A percentile compares a stretch with the other conserved stretches of the same genome.
phyloP scores from a whole-genome alignment of 2,888 invertebrate genomes.

The Epistrophe grossulariae region DNA sequence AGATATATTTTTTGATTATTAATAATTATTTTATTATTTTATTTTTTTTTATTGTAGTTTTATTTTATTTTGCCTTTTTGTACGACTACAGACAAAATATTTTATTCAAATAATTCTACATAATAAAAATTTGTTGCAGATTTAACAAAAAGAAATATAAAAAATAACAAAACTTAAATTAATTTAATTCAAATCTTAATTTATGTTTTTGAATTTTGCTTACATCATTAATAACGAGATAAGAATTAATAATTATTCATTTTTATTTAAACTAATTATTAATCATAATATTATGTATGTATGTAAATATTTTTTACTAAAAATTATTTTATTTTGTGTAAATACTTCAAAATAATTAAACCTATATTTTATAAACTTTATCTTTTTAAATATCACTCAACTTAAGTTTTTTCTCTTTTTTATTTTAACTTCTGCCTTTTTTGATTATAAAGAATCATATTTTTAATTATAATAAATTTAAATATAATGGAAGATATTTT shows the following conservation, averaged over 20 bases:
- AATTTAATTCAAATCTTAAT: constrained; percentile 49
- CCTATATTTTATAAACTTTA: constrained; percentile 46
- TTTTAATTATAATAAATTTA: constrained; percentile 41
- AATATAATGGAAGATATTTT: constrained; percentile 47
- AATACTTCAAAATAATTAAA: constrained; percentile 61
- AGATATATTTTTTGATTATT: constrained; percentile 59
- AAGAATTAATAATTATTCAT: background rate
- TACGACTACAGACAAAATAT: constrained; percentile 29
- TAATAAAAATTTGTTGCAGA: background rate
- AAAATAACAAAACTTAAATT: constrained; percentile 48
- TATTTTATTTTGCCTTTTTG: constrained; percentile 30
- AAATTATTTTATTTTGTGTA: constrained; percentile 34
- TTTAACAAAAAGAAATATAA: constrained; percentile 17
- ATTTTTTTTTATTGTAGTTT: constrained; percentile 18
- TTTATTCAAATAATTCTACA: background rate
- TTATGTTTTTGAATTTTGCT: constrained; percentile 4
- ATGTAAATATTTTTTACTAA: background rate
- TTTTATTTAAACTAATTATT: background rate
- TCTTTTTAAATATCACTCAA: constrained; percentile 69
- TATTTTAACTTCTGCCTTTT: constrained; percentile 14
- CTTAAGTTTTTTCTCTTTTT: constrained; percentile 43
- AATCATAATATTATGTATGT: background rate
- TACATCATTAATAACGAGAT: background rate
- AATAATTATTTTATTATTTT: constrained; percentile 5
- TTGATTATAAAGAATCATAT: background rate